These are phyloP conservation scores for Musca domestica DNA, from an alignment of 1,140 invertebrate species.

Conservation along the genomic window DNA sequence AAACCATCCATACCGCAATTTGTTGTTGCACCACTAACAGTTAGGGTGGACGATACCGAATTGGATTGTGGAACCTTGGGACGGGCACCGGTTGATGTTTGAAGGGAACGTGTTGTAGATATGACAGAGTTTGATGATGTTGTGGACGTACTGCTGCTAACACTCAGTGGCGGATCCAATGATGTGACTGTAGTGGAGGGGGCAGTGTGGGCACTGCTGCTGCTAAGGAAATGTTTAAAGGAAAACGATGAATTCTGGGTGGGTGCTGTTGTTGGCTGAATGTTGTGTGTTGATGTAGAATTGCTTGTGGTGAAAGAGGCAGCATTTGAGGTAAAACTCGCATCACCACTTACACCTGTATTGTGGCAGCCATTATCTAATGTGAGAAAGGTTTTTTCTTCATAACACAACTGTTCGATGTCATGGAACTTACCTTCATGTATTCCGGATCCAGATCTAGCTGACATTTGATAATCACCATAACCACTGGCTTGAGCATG, in stretches of 20 bases:
- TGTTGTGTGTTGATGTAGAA: not conserved
- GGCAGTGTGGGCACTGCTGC: conserved; percentile 42
- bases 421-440: conserved; percentile 8
- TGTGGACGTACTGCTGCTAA: conserved; percentile 7
- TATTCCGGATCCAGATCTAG: conserved; percentile 11
- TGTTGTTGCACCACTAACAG: not conserved
- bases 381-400: no score
- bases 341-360: not conserved
- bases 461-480: conserved; percentile 37
- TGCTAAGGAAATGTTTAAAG: conserved; percentile 72
- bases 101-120: conserved; percentile 21
- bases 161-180: conserved; percentile 32
- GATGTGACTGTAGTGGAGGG: conserved; percentile 48
- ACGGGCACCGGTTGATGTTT: conserved; percentile 48
- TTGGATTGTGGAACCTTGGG: conserved; percentile 52
- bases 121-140: conserved; percentile 8
- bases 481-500: not conserved
- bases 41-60: conserved; percentile 33
- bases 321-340: conserved; percentile 1
- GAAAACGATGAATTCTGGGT: conserved; percentile 68
- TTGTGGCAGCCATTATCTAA: not conserved
- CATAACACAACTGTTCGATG: no score
- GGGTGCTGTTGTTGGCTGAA: conserved; percentile 17
- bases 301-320: not conserved
- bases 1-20: conserved; percentile 34